Conservation (phyloP, 2,797 vertebrate genomes). For the Coracias cyanogaster region DNA sequence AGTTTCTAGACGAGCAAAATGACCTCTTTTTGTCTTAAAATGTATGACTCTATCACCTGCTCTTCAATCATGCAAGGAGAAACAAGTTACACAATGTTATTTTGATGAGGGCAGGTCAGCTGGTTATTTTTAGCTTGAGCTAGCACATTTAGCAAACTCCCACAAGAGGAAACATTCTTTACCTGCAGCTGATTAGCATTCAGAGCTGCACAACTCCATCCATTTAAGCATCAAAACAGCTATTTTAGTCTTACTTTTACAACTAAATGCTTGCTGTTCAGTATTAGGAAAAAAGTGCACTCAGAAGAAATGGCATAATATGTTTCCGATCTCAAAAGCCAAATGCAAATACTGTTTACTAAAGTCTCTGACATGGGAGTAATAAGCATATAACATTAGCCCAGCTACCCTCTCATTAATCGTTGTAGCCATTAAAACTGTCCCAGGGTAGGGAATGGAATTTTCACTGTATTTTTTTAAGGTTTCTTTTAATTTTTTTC, state of each 20-base stretch:
- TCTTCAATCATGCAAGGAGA: slow-evolving; percentile 39
- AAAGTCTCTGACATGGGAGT: not conserved
- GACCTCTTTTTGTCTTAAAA: not conserved
- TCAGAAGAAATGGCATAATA: not conserved
- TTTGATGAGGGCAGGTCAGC: slow-evolving; percentile 51
- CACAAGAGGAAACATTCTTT: slow-evolving; percentile 38
- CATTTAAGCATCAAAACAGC: slow-evolving; percentile 16
- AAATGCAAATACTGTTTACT: not conserved
- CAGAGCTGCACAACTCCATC: slow-evolving; percentile 33
- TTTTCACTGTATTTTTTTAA: not conserved
- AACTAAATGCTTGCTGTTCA: not conserved
- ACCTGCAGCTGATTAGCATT: slow-evolving; percentile 64
- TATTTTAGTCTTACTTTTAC: slow-evolving; percentile 47
- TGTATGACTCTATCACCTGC: not conserved
- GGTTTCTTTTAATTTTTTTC: not conserved
- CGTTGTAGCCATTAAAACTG: not conserved
- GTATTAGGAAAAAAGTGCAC: not conserved
- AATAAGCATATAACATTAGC: not conserved
- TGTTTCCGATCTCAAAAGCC: slow-evolving; percentile 16
- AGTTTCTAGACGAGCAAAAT: not conserved
- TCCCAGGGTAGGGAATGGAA: not conserved
- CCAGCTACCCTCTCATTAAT: not conserved
- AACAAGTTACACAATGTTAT: slow-evolving; percentile 18
- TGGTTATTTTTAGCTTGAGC: slow-evolving; percentile 55
- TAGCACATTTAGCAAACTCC: slow-evolving; percentile 26